phyloP scores from a whole-genome alignment of 2,888 invertebrate genomes.

The Odontomyia ornata region DNA sequence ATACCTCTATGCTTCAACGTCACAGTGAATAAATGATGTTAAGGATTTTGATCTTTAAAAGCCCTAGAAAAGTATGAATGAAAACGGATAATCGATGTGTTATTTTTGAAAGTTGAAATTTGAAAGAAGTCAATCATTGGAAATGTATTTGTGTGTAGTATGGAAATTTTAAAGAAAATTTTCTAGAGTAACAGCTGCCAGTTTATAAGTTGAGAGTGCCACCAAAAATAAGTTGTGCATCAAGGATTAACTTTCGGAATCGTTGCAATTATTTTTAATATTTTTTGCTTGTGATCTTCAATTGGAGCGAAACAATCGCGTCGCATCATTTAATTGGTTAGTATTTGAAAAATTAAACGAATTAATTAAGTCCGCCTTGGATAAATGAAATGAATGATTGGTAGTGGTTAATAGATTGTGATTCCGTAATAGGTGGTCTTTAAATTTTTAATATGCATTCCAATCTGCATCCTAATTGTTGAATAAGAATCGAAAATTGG shows the following conservation, averaged over 20 bases:
- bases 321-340: not conserved
- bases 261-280: slow-evolving; percentile 3
- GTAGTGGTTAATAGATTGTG: not conserved
- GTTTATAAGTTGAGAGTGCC: not conserved
- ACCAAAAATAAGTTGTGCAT: slow-evolving; percentile 37
- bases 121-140: not conserved
- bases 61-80: not conserved
- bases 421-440: not conserved
- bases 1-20: too few species aligned
- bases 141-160: not conserved
- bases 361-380: slow-evolving; percentile 2
- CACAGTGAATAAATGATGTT: too few species aligned
- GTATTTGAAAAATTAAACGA: not conserved
- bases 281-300: slow-evolving; percentile 16
- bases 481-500: too few species aligned
- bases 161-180: slow-evolving; percentile 19
- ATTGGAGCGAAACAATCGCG: not conserved
- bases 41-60: too few species aligned
- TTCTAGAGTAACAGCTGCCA: not conserved
- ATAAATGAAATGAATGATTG: not conserved
- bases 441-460: not conserved
- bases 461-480: not conserved
- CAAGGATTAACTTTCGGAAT: too few species aligned
- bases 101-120: not conserved
- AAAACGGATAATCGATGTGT: not conserved